phyloP scores from a whole-genome alignment of 2,888 invertebrate genomes.

The Tachina fera region DNA sequence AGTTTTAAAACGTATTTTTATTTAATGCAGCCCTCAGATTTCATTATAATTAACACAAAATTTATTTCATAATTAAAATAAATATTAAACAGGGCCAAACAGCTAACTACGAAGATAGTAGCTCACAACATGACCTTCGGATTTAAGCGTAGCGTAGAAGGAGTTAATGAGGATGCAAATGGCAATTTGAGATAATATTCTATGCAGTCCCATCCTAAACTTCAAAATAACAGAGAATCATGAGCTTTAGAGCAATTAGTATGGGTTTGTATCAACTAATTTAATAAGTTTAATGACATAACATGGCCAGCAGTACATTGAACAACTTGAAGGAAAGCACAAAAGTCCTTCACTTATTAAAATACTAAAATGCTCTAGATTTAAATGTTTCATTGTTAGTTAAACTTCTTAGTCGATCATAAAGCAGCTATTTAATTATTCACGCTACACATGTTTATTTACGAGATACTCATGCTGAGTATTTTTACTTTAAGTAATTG shows the following conservation, averaged over 20 bases:
- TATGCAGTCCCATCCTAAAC: too few relatives aligned
- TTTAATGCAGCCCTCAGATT: background rate
- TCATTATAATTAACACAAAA: background rate
- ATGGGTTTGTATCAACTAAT: too few relatives aligned
- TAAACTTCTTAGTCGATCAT: slow-evolving; percentile 34
- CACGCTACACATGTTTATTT: background rate
- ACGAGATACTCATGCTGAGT: slow-evolving; percentile 1
- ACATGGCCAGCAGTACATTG: background rate
- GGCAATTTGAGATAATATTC: too few relatives aligned
- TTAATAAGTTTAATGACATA: too few relatives aligned
- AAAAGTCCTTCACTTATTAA: background rate
- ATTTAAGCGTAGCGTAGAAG: too few relatives aligned
- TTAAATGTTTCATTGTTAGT: slow-evolving; percentile 16
- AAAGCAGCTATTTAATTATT: background rate
- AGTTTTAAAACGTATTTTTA: background rate
- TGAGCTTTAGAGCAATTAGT: too few relatives aligned
- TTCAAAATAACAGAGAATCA: too few relatives aligned
- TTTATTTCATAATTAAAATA: background rate
- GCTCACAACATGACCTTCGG: too few relatives aligned
- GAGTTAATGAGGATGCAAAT: too few relatives aligned
- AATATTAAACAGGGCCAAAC: too few relatives aligned
- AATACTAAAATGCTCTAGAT: slow-evolving; percentile 13
- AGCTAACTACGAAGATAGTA: too few relatives aligned
- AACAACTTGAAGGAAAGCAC: background rate
- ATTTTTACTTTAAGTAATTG: slow-evolving; percentile 43